Conservation (phyloP, 2,888 invertebrate genomes). For the Marronus borbonicus region DNA sequence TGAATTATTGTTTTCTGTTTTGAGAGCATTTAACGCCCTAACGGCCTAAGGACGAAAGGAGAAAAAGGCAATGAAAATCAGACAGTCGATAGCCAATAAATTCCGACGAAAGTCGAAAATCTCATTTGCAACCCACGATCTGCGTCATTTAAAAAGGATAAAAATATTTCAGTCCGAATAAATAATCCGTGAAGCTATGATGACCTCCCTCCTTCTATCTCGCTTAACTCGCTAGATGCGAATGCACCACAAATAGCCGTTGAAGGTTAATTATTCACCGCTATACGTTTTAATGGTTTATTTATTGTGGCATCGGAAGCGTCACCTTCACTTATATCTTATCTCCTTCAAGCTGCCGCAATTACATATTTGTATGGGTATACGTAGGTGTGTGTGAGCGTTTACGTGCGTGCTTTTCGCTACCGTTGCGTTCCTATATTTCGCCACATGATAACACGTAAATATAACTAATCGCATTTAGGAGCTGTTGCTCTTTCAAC, state of each 20-base stretch:
- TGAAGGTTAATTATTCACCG: slow-evolving; percentile 8
- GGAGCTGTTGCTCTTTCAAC: not conserved
- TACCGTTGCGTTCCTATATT: not conserved
- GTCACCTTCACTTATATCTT: not conserved
- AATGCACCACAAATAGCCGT: slow-evolving; percentile 4
- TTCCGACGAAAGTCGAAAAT: slow-evolving; percentile 45
- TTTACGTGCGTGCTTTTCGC: not conserved
- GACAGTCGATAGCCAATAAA: slow-evolving; percentile 44
- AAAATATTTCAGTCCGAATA: slow-evolving; percentile 39
- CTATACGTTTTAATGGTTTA: not conserved
- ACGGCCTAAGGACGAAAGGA: not conserved
- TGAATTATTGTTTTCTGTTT: not conserved
- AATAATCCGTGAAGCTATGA: slow-evolving; percentile 44
- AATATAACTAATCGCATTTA: not conserved
- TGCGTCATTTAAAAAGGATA: slow-evolving; percentile 41
- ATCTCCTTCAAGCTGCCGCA: not conserved
- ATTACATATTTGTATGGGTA: not conserved
- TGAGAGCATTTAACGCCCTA: not conserved
- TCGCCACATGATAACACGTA: not conserved
- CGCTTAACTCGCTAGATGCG: not conserved
- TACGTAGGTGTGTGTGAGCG: not conserved
- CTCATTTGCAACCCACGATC: slow-evolving; percentile 47
- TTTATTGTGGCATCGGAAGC: slow-evolving; percentile 2
- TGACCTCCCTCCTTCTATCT: slow-evolving; percentile 23
- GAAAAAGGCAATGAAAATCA: slow-evolving; percentile 8